Base-by-base conservation (phyloP, 2,888 invertebrate genomes). In the Yponomeuta evonymella region DNA sequence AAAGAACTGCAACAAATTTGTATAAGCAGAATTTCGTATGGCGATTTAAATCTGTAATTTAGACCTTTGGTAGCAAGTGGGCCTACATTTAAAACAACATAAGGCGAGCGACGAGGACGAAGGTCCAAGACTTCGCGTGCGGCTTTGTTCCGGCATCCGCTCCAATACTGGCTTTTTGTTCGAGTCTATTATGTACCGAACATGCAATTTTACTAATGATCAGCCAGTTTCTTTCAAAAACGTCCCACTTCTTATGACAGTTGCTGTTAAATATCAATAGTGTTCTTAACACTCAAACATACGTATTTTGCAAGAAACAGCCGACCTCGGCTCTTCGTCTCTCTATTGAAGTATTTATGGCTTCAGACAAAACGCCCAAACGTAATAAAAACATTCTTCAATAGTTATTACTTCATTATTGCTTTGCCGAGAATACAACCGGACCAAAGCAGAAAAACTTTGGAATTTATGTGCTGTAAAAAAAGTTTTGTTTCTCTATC, bases 101-200 rank as follows among this genome's bases (percentile, higher is more conserved):
- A 85, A 85, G 90, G 90, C 75, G 86, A 79, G 85, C 51, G 51
- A 58, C 15, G 15, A 58, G 51, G 51, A 58, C 90, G 90, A 74
- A 78, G 76, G 75, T 73, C 74, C 68, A 73, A 72, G 75, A 75
- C 82, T 88, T 90, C 89, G 90, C 91, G 90, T 90, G 90, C 85
- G 73, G 81, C 83, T 84, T 86, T 86, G 86, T 90, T 87, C 86
- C 87, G 85, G 86, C 85, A 87, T 85, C 86, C 85, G 85, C 79
- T 81, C 77, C 81, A 78, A 83, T 12, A 83, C 80, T 81, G 82
- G 82, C 81, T 81, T 84, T 84, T 85, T 85, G 86, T 86, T 72
- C 72, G 43, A 69, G 67, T 71, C 71, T 73, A 72, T 72, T 74
- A 83, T 80, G 70, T 79, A 76, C 75, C 79, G 78, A 81, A 81